Conservation (phyloP, 2,888 invertebrate species). For the Orchesellides sinensis region DNA sequence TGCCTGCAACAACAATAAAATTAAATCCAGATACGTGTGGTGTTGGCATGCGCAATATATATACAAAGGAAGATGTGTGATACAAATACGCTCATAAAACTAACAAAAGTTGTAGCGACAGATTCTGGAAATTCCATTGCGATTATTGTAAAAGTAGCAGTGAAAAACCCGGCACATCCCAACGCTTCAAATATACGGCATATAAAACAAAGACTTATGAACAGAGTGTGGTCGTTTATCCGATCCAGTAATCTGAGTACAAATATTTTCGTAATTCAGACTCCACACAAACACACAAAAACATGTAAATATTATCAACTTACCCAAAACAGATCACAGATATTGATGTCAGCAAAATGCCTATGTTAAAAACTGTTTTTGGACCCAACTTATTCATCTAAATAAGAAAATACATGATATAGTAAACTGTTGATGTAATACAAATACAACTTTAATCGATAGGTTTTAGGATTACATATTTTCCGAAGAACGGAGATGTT, state of each 20-base stretch:
- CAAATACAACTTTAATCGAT: conserved; percentile 75
- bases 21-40: neutral
- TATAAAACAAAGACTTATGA: conserved; percentile 76
- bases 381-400: conserved; percentile 87
- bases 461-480: conserved; percentile 49
- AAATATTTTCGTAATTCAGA: too few relatives aligned
- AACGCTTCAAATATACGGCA: conserved; percentile 90
- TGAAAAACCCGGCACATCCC: conserved; percentile 91
- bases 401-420: conserved; percentile 12
- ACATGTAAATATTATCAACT: conserved; percentile 56
- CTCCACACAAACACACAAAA: neutral
- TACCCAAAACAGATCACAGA: conserved; percentile 91
- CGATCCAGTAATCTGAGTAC: conserved; percentile 76
- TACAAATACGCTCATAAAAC: neutral
- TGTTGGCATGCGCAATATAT: too few relatives aligned
- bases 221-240: conserved; percentile 72
- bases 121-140: conserved; percentile 92
- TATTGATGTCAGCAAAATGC: conserved; percentile 89
- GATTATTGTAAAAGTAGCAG: conserved; percentile 91
- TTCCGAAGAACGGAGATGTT: conserved; percentile 58
- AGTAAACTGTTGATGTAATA: too few relatives aligned
- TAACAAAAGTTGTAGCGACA: conserved; percentile 89
- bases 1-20: conserved; percentile 79
- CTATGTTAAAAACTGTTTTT: conserved; percentile 87
- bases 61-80: conserved; percentile 19